Conservation (phyloP, 2,113 vertebrate species). For the Myrmophylax atrothorax region DNA sequence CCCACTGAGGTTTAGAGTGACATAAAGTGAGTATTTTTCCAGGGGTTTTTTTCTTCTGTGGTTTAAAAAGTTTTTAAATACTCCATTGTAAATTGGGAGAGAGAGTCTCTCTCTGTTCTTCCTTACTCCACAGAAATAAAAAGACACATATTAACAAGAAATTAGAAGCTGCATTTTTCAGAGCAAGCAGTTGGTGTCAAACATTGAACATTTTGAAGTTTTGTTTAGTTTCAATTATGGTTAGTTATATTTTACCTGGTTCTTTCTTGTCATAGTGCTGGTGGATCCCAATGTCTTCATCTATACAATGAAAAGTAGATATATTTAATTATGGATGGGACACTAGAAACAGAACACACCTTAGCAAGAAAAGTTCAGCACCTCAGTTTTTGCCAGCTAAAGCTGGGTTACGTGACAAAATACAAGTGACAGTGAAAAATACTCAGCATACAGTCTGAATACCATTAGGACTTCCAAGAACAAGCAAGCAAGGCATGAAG, state of each 20-base stretch:
- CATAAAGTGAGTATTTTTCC: background rate
- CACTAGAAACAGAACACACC: background rate
- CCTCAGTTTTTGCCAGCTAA: background rate
- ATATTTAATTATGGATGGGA: conserved; percentile 6
- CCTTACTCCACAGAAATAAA: background rate
- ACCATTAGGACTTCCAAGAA: background rate
- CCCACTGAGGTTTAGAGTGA: background rate
- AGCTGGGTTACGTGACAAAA: background rate
- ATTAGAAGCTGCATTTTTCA: background rate
- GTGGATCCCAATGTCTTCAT: conserved; percentile 91
- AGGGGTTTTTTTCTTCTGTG: background rate
- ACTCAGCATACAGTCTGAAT: background rate
- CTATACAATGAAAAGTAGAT: conserved; percentile 74
- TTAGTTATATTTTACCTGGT: conserved; percentile 81
- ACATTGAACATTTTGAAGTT: background rate
- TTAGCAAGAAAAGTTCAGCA: background rate
- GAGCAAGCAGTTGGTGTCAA: background rate
- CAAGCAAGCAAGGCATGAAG: background rate
- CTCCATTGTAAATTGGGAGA: accelerated
- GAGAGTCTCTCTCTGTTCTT: background rate
- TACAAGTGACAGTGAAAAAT: background rate
- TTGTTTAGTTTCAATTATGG: background rate
- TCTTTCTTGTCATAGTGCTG: conserved; percentile 91
- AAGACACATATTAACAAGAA: background rate
- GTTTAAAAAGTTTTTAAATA: background rate